Base-by-base conservation (phyloP, 2,113 vertebrate genomes). In the Saguinus midas region DNA sequence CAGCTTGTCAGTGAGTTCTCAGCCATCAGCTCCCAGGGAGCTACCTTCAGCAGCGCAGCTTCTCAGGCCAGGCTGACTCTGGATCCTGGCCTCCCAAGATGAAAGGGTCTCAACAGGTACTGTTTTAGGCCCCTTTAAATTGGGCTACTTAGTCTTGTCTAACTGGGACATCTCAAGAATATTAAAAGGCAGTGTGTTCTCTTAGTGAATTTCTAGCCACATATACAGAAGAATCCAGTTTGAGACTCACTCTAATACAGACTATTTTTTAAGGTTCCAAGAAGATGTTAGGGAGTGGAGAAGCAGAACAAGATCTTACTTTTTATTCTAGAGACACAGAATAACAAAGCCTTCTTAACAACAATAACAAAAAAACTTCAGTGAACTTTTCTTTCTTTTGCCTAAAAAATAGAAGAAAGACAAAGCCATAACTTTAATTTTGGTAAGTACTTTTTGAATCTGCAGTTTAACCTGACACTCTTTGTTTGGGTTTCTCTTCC, bases 251-350 rank as follows among this genome's bases (percentile, higher is more conserved):
- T 64, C 11, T 10, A 84, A 86, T 58, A 52, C 29, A 83, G 68
- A 37, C n/a, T 83, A 8, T 21, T 29, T 72, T 84, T 79, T 94
- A 43, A 87, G 89, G 25, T 17, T 94, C 75, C 79, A 90, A 70
- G 37, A 61, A 79, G 40, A 64, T 72, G 3, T 37, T 16, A 61
- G 58, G 64, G 35, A 93, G 20, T 64, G 45, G 32, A n/a, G 27
- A 86, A 81, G 13, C 81, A 64, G 76, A 96, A 50, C 23, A 40
- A n/a, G 73, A 52, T 72, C 32, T 48, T 93, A 14, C 66, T 91
- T 88, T 96, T 64, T n/a, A 72, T 87, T 58, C 68, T n/a, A 82
- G 55, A 76, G 21, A 87, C n/a, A 85, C 55, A 84, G 10, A 66
- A n/a, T 87, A 90, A 64, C 32, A 81, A 80, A 93, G 45, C 32